Evolutionary conservation across 2,113 vertebrate species (phyloP).

Genomic region (Mesembrinibis cayennensis): DNA sequence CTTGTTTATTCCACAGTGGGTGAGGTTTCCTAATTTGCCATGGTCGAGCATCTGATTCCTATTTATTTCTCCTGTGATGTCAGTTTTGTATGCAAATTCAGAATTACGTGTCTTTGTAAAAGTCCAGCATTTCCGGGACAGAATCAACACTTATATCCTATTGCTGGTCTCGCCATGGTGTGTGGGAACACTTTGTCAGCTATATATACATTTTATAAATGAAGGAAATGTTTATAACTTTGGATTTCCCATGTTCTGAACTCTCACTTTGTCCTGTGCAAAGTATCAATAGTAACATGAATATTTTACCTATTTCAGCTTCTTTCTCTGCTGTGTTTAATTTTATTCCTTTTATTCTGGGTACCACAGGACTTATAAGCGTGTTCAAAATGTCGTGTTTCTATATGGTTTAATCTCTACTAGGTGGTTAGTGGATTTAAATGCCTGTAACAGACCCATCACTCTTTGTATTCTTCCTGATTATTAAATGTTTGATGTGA

Average conservation of each 20-base stretch:
- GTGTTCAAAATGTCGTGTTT: background rate
- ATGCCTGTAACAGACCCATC: conserved; percentile 10
- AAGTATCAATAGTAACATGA: background rate
- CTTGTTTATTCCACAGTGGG: background rate
- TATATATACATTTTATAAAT: background rate
- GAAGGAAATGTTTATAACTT: background rate
- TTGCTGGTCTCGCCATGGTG: background rate
- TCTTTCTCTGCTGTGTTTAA: background rate
- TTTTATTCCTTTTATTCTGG: background rate
- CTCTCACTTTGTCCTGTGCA: background rate
- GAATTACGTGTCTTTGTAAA: background rate
- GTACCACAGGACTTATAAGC: background rate
- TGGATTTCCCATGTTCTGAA: background rate
- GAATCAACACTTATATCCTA: background rate
- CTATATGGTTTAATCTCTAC: background rate
- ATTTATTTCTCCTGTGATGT: background rate
- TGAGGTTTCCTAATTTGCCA: background rate
- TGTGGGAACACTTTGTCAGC: background rate
- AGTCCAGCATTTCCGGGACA: background rate
- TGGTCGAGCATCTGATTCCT: background rate
- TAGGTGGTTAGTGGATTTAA: background rate
- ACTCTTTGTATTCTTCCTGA: background rate
- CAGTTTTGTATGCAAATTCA: background rate
- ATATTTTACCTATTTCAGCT: background rate
- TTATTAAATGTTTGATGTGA: conserved; percentile 29